Evolutionary conservation across 2,888 invertebrate genomes (phyloP).

Genomic region (Graphium colonna): DNA sequence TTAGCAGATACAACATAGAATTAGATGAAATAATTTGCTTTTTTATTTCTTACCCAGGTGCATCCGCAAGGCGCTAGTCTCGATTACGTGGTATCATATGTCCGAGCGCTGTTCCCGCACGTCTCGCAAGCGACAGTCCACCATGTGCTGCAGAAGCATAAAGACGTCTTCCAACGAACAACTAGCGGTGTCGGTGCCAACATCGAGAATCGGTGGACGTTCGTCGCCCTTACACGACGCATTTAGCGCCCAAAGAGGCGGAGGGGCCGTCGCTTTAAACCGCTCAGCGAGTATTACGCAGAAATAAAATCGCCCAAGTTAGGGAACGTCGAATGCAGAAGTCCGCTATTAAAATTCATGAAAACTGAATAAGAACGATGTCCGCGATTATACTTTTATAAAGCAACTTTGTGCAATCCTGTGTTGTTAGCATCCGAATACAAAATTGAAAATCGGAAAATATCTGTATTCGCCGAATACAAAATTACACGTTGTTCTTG

Average conservation of each 20-base stretch:
- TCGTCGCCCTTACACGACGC: slow-evolving; percentile 82
- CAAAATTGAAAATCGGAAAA: no score
- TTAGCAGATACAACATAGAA: no score
- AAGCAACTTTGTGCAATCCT: neutral
- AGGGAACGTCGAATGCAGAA: neutral
- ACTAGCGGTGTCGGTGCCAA: slow-evolving; percentile 91
- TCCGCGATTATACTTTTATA: neutral
- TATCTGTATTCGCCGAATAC: no score
- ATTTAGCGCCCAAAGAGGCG: neutral
- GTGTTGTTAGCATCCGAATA: no score
- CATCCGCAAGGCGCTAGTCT: slow-evolving; percentile 96
- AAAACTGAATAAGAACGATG: neutral
- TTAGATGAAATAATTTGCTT: no score
- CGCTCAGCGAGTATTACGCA: neutral
- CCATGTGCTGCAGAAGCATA: slow-evolving; percentile 87
- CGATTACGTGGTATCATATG: slow-evolving; percentile 94
- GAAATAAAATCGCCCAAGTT: neutral
- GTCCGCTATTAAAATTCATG: no score
- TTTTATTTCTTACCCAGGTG: slow-evolving; percentile 84
- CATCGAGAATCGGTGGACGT: slow-evolving; percentile 92
- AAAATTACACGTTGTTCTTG: no score
- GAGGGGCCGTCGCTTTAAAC: neutral
- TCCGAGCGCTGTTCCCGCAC: slow-evolving; percentile 88
- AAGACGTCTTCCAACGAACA: slow-evolving; percentile 89
- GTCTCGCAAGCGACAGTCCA: slow-evolving; percentile 88